These are phyloP conservation scores for Paralichthys olivaceus DNA, from an alignment of 2,113 vertebrate genomes.

Conservation along the genomic window DNA sequence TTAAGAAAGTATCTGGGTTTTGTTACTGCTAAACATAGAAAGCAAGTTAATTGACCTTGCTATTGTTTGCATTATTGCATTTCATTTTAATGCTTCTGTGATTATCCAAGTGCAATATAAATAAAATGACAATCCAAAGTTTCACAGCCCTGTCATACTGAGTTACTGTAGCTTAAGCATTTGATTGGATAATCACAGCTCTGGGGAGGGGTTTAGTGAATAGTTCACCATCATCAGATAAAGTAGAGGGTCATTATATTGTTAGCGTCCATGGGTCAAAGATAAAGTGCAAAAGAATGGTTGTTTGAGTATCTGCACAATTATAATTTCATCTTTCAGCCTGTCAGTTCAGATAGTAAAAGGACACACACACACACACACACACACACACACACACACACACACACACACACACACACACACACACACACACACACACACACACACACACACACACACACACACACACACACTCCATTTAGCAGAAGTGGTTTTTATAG, in stretches of 20 bases:
- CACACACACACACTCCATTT: slow-evolving; percentile 27
- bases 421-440: slow-evolving; percentile 9
- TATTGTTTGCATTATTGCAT: too few relatives aligned
- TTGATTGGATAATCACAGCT: background rate
- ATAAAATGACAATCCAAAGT: background rate
- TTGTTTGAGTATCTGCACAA: too few relatives aligned
- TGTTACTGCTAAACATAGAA: too few relatives aligned
- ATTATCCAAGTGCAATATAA: too few relatives aligned
- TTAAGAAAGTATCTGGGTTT: too few relatives aligned
- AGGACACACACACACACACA: background rate
- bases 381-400: slow-evolving; percentile 10
- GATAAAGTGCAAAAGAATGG: background rate
- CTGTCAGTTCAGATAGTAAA: background rate
- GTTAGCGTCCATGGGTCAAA: background rate
- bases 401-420: slow-evolving; percentile 3
- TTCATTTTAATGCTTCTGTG: too few relatives aligned
- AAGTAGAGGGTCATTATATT: background rate
- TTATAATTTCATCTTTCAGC: background rate
- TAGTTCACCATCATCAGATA: background rate
- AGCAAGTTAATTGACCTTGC: too few relatives aligned
- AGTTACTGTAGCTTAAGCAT: too few relatives aligned
- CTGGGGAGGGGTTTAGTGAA: background rate
- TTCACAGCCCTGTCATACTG: background rate
- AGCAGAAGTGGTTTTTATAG: slow-evolving; percentile 51
- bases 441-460: slow-evolving; percentile 10